Evolutionary conservation across 92 coral and sea anemone species (phyloP).

Genomic region (Montipora capitata): DNA sequence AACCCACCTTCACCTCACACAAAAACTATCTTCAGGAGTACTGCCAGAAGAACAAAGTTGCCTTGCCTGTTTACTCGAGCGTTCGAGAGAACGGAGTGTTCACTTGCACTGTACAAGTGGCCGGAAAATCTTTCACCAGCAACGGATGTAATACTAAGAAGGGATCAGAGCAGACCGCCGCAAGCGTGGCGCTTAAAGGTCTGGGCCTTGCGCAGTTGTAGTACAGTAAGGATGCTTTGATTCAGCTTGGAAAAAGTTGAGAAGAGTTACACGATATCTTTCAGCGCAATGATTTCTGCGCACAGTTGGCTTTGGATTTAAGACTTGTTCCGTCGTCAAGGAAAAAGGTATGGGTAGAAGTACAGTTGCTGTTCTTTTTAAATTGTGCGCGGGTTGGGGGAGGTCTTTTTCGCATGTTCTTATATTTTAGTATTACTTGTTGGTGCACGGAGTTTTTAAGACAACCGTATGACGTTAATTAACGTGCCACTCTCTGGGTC

Average conservation of each 20-base stretch:
- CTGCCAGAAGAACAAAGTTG: constrained; percentile 86
- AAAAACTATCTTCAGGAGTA: constrained; percentile 94
- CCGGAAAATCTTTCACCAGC: constrained; percentile 75
- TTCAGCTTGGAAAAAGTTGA: not conserved
- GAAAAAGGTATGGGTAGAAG: not conserved
- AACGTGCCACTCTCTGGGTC: not conserved
- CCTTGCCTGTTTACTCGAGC: constrained; percentile 82
- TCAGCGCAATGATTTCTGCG: too few species aligned
- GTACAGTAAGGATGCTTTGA: not conserved
- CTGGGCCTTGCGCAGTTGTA: constrained; percentile 69
- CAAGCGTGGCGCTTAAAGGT: constrained; percentile 87
- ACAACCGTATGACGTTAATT: not conserved
- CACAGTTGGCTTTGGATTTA: too few species aligned
- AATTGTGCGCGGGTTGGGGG: too few species aligned
- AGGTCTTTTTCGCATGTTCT: too few species aligned
- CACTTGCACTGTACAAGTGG: constrained; percentile 80
- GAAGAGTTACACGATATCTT: not conserved
- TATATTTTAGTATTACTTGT: too few species aligned
- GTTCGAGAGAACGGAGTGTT: constrained; percentile 74
- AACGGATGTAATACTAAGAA: constrained; percentile 93
- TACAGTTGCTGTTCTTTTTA: too few species aligned
- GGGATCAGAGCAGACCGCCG: constrained; percentile 96
- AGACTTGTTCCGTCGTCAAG: too few species aligned
- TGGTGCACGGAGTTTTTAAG: too few species aligned
- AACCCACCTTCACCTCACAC: constrained; percentile 70